These are phyloP conservation scores for Crocallis elinguaria DNA, from an alignment of 2,888 invertebrate species.

Conservation along the genomic window DNA sequence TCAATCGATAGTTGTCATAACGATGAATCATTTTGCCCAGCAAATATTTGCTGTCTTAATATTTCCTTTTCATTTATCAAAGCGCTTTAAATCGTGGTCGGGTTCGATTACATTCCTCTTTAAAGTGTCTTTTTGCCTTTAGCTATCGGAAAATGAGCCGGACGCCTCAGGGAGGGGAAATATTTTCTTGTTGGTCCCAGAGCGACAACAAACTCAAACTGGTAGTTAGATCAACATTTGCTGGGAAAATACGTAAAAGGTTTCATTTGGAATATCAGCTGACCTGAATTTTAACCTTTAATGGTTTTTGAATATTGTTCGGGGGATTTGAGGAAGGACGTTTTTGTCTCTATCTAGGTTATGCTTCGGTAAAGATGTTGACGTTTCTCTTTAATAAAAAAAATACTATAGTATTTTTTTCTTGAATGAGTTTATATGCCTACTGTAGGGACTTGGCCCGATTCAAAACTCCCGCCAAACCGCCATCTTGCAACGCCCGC, in stretches of 20 bases:
- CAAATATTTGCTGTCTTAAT: slow-evolving; percentile 16
- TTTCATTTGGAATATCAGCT: slow-evolving; percentile 27
- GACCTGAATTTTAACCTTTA: slow-evolving; percentile 28
- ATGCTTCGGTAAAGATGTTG: too few relatives aligned
- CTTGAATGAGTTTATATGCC: too few relatives aligned
- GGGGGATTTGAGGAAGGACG: background rate
- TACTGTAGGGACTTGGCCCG: too few relatives aligned
- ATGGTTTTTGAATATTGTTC: slow-evolving; percentile 22
- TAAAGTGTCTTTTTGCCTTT: slow-evolving; percentile 53
- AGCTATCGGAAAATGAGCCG: slow-evolving; percentile 54
- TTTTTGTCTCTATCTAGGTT: background rate
- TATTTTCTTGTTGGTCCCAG: slow-evolving; percentile 44
- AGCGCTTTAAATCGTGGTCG: slow-evolving; percentile 29
- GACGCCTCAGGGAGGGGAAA: slow-evolving; percentile 46
- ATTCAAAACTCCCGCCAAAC: too few relatives aligned
- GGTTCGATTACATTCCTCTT: slow-evolving; percentile 39
- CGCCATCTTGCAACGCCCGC: too few relatives aligned
- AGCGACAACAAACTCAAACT: slow-evolving; percentile 44
- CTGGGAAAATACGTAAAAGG: slow-evolving; percentile 33
- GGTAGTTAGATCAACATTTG: slow-evolving; percentile 46
- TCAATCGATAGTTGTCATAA: slow-evolving; percentile 46
- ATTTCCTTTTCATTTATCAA: slow-evolving; percentile 14
- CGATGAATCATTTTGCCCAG: slow-evolving; percentile 35
- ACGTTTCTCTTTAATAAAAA: too few relatives aligned
- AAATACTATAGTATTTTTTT: too few relatives aligned